These are phyloP conservation scores for Trissoscelio sp. DNA, from an alignment of 2,888 invertebrate species.

Conservation along the genomic window DNA sequence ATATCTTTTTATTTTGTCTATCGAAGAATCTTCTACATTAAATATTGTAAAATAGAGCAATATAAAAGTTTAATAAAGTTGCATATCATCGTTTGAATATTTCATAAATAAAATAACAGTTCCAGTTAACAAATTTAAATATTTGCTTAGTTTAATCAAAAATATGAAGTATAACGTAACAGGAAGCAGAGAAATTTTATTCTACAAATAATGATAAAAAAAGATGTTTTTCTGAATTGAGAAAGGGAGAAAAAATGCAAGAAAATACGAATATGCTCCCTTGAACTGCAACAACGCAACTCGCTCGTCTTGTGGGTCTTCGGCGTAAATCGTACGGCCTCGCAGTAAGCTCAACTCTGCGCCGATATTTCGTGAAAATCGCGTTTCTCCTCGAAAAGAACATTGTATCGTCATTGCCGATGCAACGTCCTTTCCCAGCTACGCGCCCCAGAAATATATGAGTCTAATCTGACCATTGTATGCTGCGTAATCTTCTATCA, in stretches of 20 bases:
- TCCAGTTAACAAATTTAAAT: too few species aligned
- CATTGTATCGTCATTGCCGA: conserved; percentile 22
- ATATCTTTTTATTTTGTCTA: too few species aligned
- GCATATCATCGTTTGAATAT: too few species aligned
- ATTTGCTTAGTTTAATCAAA: too few species aligned
- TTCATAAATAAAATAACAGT: too few species aligned
- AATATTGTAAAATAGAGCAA: too few species aligned
- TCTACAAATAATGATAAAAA: too few species aligned
- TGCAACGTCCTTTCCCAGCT: background rate
- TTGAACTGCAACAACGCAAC: conserved; percentile 31
- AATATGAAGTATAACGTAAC: too few species aligned
- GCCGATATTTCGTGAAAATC: conserved; percentile 75
- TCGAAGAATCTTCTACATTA: too few species aligned
- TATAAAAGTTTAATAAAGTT: too few species aligned
- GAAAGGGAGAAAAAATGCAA: background rate
- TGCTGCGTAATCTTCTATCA: conserved; percentile 74
- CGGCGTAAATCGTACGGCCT: conserved; percentile 80
- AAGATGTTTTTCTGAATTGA: background rate
- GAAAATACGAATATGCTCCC: conserved; percentile 10
- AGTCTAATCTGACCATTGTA: conserved; percentile 71
- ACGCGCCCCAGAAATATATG: conserved; percentile 29
- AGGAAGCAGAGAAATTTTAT: too few species aligned
- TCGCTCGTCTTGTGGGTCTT: conserved; percentile 78
- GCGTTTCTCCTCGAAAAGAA: conserved; percentile 41
- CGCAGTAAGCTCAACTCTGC: conserved; percentile 74